phyloP scores from a whole-genome alignment of 2,797 vertebrate species.

The Gadopsis bispinosus region DNA sequence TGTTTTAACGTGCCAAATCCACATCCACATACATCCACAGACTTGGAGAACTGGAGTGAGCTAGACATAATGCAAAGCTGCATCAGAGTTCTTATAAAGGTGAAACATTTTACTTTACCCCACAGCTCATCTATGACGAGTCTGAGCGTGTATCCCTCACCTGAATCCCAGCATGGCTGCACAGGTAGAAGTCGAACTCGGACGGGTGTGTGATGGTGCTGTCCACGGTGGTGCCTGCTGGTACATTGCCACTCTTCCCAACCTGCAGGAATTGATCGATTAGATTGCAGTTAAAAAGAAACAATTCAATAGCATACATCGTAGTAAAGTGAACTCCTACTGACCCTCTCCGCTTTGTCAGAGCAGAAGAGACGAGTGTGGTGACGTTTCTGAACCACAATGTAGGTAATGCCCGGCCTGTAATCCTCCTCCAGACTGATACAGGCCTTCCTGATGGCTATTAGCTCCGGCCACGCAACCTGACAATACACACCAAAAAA shows the following conservation, averaged over 20 bases:
- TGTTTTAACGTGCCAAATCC: slow-evolving; percentile 12
- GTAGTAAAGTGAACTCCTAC: slow-evolving; percentile 42
- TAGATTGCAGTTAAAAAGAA: not conserved
- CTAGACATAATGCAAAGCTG: not conserved
- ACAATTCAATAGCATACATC: not conserved
- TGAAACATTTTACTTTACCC: not conserved
- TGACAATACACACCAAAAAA: slow-evolving; percentile 57
- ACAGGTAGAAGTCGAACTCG: slow-evolving; percentile 99
- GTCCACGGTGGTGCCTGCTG: slow-evolving; percentile 98
- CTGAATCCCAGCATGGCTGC: slow-evolving; percentile 99
- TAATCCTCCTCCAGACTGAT: slow-evolving; percentile 99
- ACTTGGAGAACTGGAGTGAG: not conserved
- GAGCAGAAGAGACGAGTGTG: slow-evolving; percentile 98
- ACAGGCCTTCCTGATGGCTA: slow-evolving; percentile 98
- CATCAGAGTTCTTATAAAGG: not conserved
- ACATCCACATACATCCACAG: no score
- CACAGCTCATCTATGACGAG: not conserved
- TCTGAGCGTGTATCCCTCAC: slow-evolving; percentile 74
- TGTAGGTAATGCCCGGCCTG: slow-evolving; percentile 97
- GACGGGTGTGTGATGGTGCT: slow-evolving; percentile 99
- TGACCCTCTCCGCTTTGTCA: slow-evolving; percentile 97
- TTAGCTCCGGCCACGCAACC: slow-evolving; percentile 99
- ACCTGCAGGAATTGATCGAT: slow-evolving; percentile 83
- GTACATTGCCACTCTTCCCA: slow-evolving; percentile 98
- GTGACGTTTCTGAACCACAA: slow-evolving; percentile 98